Conservation (phyloP, 2,797 vertebrate genomes). For the Hyperoplus immaculatus region DNA sequence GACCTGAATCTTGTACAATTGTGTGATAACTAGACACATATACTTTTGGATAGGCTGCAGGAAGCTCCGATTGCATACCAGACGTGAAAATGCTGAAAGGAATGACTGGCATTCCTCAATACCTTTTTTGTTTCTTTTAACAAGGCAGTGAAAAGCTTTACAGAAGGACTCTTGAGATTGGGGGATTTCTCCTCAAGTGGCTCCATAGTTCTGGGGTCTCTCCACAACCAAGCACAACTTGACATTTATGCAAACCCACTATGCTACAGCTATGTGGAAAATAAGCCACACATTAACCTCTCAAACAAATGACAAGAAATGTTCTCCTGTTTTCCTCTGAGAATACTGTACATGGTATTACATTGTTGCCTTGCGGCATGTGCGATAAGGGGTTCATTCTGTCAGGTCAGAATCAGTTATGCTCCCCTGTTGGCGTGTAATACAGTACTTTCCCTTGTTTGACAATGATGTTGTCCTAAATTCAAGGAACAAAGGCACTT, state of each 20-base stretch:
- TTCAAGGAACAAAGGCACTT: constrained; percentile 55
- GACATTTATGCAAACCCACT: constrained; percentile 41
- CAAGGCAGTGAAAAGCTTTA: constrained; percentile 29
- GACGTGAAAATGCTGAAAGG: constrained; percentile 19
- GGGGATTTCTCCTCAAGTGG: constrained; percentile 47
- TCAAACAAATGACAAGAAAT: constrained; percentile 59
- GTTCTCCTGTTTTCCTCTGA: constrained; percentile 35
- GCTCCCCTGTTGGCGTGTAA: constrained; percentile 53
- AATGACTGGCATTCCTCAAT: constrained; percentile 22
- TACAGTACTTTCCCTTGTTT: constrained; percentile 54
- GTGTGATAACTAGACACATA: constrained; percentile 6
- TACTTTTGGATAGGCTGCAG: constrained; percentile 1
- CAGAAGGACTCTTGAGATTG: constrained; percentile 67
- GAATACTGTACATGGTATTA: constrained; percentile 12
- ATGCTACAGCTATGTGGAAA: constrained; percentile 44
- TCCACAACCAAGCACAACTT: constrained; percentile 53
- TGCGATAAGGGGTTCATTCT: constrained; percentile 37
- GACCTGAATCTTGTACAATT: constrained; percentile 3
- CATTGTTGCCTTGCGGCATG: constrained; percentile 5
- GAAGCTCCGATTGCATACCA: background rate
- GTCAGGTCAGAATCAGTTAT: constrained; percentile 62
- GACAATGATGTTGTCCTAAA: constrained; percentile 62
- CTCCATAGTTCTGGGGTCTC: constrained; percentile 50
- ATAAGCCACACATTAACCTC: constrained; percentile 37
- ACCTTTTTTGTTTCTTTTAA: constrained; percentile 45